Conservation (phyloP, 2,888 invertebrate species). For the Oligia latruncula region DNA sequence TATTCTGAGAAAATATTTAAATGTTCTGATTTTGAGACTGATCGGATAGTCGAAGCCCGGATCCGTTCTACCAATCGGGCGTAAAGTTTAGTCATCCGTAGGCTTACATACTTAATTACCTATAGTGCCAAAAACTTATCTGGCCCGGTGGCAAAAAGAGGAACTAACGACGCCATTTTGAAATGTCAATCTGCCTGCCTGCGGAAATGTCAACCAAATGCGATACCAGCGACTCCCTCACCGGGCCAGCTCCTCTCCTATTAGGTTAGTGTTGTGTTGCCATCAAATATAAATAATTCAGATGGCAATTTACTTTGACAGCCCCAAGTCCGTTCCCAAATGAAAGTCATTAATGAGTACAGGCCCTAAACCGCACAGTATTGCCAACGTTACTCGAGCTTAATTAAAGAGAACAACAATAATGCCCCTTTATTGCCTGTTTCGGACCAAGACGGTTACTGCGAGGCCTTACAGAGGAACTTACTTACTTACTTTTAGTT, state of each 20-base stretch:
- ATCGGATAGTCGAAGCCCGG: no score
- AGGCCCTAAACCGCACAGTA: constrained; percentile 17
- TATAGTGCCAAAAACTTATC: no score
- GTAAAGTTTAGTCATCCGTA: not conserved
- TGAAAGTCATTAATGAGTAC: constrained; percentile 4
- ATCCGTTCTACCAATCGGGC: not conserved
- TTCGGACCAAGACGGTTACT: constrained; percentile 26
- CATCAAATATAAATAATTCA: constrained; percentile 22
- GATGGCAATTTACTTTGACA: constrained; percentile 8
- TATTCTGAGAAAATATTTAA: no score
- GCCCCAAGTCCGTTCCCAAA: not conserved
- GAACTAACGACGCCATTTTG: no score
- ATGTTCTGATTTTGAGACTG: not conserved
- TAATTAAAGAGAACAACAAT: constrained; percentile 39
- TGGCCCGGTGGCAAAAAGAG: no score
- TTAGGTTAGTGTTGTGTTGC: not conserved
- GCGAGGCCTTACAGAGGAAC: not conserved
- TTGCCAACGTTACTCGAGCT: constrained; percentile 21
- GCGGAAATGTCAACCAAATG: no score
- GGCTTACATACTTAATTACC: not conserved
- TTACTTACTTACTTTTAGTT: constrained; percentile 6
- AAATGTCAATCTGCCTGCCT: no score
- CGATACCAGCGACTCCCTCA: no score
- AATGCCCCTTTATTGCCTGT: constrained; percentile 24
- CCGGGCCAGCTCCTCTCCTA: no score